Conservation (phyloP, 2,113 vertebrate genomes). For the Pterocles gutturalis region DNA sequence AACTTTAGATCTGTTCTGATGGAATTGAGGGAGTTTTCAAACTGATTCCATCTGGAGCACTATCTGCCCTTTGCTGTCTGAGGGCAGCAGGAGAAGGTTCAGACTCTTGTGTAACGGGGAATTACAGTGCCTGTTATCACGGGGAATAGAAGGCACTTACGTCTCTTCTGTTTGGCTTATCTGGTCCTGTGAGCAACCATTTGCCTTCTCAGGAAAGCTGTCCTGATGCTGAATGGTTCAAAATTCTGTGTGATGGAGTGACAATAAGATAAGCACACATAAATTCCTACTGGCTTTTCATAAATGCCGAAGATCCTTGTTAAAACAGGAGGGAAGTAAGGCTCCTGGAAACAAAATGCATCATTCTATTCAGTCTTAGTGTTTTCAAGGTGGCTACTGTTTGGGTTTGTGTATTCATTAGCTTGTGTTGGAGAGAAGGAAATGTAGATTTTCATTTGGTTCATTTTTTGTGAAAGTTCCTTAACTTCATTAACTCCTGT, state of each 20-base stretch:
- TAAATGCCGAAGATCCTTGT: constrained; percentile 33
- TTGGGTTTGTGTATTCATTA: background rate
- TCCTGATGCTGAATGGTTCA: background rate
- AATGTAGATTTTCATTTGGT: background rate
- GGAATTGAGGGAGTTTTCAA: background rate
- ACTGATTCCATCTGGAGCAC: background rate
- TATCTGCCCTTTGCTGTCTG: background rate
- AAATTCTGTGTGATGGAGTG: background rate
- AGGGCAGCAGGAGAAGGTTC: background rate
- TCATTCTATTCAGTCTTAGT: constrained; percentile 26
- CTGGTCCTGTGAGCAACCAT: background rate
- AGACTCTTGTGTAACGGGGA: background rate
- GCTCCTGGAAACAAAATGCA: constrained; percentile 53
- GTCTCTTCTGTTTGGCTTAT: background rate
- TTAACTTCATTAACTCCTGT: background rate
- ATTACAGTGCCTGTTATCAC: background rate
- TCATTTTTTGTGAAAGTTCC: background rate
- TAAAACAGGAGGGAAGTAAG: constrained; percentile 51
- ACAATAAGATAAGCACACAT: background rate
- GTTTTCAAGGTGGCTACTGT: constrained; percentile 46
- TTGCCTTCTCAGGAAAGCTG: background rate
- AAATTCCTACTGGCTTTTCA: constrained; percentile 26
- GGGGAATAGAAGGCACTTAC: background rate
- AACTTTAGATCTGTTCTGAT: background rate
- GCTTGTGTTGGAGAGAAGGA: background rate